Evolutionary conservation across 2,888 invertebrate species (phyloP), one percentile per base, ranked within the genome.

Genomic region (Deroplatys truncata): DNA sequence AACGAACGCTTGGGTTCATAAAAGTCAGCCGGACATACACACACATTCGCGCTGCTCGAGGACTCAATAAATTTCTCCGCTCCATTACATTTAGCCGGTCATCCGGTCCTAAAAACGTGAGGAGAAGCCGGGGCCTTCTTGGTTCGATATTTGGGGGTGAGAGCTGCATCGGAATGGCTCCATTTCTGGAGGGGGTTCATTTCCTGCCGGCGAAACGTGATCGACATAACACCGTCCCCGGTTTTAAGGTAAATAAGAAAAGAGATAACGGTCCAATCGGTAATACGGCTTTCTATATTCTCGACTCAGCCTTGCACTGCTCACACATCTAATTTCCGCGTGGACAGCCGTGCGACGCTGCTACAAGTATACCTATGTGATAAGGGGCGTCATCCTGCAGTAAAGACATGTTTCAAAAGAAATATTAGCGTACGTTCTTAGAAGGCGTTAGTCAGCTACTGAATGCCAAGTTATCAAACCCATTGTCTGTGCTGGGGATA

Each of bases 31-130:
- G 88, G 83, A 90, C 88, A 85, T 43, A 85, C 85, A 85, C 10
- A 43, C 49, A 85, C 29, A 85, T 25, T 13, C 35, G n/a, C 9
- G n/a, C 56, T 56, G 56, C 29, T 31, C 29, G 43, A 82, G 88
- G 31, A 85, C 85, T 85, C 88, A n/a, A 84, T 88, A 90, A 85
- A 88, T 85, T 84, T 72, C 84, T 85, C n/a, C 43, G 84, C 85
- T 87, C 90, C 90, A 90, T 90, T 90, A 90, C 90, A 88, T 88
- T 88, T 88, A 82, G 88, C 43, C 85, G 86, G 84, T 28, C 83
- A 35, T 16, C 88, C 88, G 43, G 83, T 49, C 88, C 84, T 88
- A 88, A 88, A 88, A 84, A 84, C 28, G 31, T 85, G 49, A 56
- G 49, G 49, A 13, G 56, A 72, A 72, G 56, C 56, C 56, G 25